Evolutionary conservation across 2,888 invertebrate species (phyloP), one percentile per base, ranked within the genome.

Genomic region (Candidula unifasciata): DNA sequence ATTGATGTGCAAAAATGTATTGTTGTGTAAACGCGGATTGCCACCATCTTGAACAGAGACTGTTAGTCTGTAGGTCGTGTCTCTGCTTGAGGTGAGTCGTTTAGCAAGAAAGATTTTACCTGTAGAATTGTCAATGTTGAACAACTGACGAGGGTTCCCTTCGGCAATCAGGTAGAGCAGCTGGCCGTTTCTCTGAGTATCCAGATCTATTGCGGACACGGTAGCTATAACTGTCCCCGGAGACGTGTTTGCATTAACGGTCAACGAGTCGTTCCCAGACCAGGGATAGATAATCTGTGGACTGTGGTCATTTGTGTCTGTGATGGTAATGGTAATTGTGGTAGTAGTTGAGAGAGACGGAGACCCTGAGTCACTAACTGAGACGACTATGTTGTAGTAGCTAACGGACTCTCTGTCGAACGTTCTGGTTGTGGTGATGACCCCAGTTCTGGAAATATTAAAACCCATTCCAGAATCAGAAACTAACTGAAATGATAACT

Each of bases 21-120:
- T 85, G 27, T 87, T 86, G 27, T 82, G 85, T 27, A 88, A 87
- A 37, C 86, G 85, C 35, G 89, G 89, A 30, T 80, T 85, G 2
- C 89, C 89, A 33, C 80, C 83, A 81, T 89, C 89, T 69, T 88
- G 88, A 16, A 89, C 88, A 16, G 85, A 86, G 3, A 90, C 79
- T 30, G 87, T 87, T 66, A 89, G 73, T 76, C 80, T 84, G 82
- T 89, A 89, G 3, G 83, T 83, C 21, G 87, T 84, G 0, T 86
- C 84, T 52, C 88, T 88, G 33, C 66, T 69, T 24, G 76, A 57
- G 24, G 88, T 86, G 21, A 89, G 87, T 5, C 83, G 81, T 30
- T 88, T 85, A 44, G 88, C 85, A 35, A 89, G 85, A 60, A 88
- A 87, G 86, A 89, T 74, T 76, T 87, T 80, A 83, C 89, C 86